Evolutionary conservation across 2,888 invertebrate genomes (phyloP).

Genomic region (Drosophila lacicola): DNA sequence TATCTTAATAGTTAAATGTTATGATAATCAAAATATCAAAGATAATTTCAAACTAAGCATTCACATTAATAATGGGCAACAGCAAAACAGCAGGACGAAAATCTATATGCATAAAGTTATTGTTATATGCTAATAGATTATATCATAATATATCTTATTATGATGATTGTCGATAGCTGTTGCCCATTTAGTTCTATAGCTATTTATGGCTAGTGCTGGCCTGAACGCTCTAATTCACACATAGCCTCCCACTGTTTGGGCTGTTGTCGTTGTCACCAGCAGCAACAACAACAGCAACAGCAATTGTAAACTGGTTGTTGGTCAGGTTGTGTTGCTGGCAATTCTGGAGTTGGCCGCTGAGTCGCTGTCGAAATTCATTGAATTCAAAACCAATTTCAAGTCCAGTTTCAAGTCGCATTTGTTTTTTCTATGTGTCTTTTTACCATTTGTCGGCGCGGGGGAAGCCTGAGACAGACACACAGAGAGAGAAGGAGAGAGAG

Average conservation of each 20-base stretch:
- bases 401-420: conserved; percentile 67
- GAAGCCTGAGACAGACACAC: conserved; percentile 21
- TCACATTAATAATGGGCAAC: too few relatives aligned
- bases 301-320: conserved; percentile 44
- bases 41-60: too few relatives aligned
- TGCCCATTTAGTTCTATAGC: too few relatives aligned
- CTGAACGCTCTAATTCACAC: conserved; percentile 35
- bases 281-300: conserved; percentile 8
- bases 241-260: conserved; percentile 50
- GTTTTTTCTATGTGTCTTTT: conserved; percentile 48
- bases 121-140: neutral
- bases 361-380: conserved; percentile 74
- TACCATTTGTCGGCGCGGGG: conserved; percentile 57
- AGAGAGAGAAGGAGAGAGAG: conserved; percentile 5
- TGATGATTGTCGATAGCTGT: neutral
- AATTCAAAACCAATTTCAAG: conserved; percentile 57
- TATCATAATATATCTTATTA: neutral
- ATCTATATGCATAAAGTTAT: too few relatives aligned
- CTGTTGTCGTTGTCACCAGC: conserved; percentile 36
- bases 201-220: neutral
- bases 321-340: conserved; percentile 25
- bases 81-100: too few relatives aligned
- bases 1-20: too few relatives aligned
- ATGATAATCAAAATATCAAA: too few relatives aligned
- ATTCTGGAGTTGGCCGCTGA: conserved; percentile 39